Percentiles rank a stretch among this genome's conserved stretches.
phyloP scores from a whole-genome alignment of 2,888 invertebrate genomes.

The Dynastes maya region DNA sequence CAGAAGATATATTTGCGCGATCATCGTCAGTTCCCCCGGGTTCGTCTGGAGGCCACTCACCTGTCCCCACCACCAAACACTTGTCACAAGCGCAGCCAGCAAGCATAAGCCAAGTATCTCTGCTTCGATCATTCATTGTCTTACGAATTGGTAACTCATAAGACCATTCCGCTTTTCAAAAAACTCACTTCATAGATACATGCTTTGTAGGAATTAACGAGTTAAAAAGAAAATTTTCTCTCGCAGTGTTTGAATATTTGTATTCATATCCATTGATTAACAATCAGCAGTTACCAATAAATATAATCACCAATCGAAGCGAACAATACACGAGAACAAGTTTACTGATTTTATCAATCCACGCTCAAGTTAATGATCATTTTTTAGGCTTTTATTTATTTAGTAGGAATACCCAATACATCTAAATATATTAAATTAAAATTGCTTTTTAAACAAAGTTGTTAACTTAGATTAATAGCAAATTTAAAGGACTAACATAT shows the following conservation, averaged over 20 bases:
- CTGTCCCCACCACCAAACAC: conserved; percentile 66
- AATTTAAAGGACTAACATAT: no score
- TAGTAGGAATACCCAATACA: no score
- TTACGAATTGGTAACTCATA: conserved; percentile 42
- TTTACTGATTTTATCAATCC: neutral
- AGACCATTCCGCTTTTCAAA: conserved; percentile 48
- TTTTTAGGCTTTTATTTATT: no score
- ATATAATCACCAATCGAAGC: neutral
- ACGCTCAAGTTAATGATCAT: neutral
- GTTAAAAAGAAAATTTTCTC: conserved; percentile 42
- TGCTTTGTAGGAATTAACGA: conserved; percentile 43
- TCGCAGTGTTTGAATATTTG: conserved; percentile 16
- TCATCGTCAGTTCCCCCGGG: conserved; percentile 58
- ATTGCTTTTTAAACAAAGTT: no score
- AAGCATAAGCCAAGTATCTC: conserved; percentile 66
- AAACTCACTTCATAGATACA: conserved; percentile 47
- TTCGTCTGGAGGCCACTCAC: conserved; percentile 65
- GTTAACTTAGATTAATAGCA: no score
- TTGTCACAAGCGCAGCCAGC: conserved; percentile 68
- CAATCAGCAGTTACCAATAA: neutral
- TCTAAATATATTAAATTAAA: no score
- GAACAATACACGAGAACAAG: neutral
- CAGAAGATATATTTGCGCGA: conserved; percentile 45
- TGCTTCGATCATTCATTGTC: conserved; percentile 50
- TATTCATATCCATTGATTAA: neutral